Evolutionary conservation across 2,113 vertebrate species (phyloP).

Genomic region (Ammodytes marinus): DNA sequence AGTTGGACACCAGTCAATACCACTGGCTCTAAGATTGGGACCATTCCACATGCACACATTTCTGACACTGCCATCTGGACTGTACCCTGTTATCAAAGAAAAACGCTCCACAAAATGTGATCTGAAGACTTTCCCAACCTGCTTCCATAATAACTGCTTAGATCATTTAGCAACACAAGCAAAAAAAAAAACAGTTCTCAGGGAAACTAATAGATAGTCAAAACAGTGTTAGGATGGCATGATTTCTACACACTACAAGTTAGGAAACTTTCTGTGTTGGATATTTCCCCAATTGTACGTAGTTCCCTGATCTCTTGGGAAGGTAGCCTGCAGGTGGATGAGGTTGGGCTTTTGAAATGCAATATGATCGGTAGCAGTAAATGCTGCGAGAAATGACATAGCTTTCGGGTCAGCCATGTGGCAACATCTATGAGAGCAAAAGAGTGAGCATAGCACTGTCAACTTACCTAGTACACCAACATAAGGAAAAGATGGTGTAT

Average conservation of each 20-base stretch:
- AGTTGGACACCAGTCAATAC: neutral
- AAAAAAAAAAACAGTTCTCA: conserved; percentile 19
- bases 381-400: neutral
- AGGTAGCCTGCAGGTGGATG: neutral
- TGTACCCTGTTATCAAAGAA: no score
- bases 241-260: neutral
- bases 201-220: conserved; percentile 4
- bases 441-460: neutral
- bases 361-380: neutral
- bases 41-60: neutral
- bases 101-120: no score
- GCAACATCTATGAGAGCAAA: neutral
- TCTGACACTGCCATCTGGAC: neutral
- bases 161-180: conserved; percentile 1
- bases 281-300: neutral
- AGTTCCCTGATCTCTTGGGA: neutral
- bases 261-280: neutral
- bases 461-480: neutral
- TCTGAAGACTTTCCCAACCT: no score
- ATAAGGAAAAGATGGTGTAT: neutral
- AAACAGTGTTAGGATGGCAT: neutral
- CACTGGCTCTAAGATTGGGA: neutral
- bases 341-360: neutral
- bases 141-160: neutral
- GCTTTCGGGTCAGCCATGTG: neutral